phyloP scores from a whole-genome alignment of 2,797 vertebrate species.

The Sphenodon punctatus region DNA sequence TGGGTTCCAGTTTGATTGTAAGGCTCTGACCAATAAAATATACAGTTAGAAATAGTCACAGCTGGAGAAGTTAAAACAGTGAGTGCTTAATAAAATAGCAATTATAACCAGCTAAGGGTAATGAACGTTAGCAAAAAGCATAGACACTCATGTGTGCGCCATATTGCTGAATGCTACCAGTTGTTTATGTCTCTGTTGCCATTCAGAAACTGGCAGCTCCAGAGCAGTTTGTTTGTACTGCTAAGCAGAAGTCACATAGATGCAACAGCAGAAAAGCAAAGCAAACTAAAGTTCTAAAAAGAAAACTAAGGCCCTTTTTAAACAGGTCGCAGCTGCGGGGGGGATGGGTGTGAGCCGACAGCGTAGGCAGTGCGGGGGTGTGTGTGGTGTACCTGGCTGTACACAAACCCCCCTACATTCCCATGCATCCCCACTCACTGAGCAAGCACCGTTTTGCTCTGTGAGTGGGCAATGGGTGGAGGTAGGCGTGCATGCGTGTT shows the following conservation, averaged over 20 bases:
- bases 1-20: background rate
- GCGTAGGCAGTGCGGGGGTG: too few species aligned
- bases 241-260: background rate
- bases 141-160: background rate
- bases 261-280: conserved; percentile 19
- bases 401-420: too few species aligned
- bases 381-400: too few species aligned
- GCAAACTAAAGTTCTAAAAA: background rate
- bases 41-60: background rate
- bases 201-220: conserved; percentile 25
- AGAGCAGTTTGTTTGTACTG: conserved; percentile 27
- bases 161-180: too few species aligned
- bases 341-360: too few species aligned
- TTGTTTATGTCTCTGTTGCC: background rate
- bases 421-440: too few species aligned
- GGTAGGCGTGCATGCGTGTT: too few species aligned
- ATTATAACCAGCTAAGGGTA: background rate
- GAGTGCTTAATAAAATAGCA: background rate
- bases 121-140: background rate
- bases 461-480: too few species aligned
- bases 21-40: background rate
- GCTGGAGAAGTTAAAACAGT: background rate
- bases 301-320: conserved; percentile 24
- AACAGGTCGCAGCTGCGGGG: too few species aligned
- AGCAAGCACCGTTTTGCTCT: too few species aligned